phyloP scores from a whole-genome alignment of 2,888 invertebrate genomes.

The Caenorhabditis wallacei region DNA sequence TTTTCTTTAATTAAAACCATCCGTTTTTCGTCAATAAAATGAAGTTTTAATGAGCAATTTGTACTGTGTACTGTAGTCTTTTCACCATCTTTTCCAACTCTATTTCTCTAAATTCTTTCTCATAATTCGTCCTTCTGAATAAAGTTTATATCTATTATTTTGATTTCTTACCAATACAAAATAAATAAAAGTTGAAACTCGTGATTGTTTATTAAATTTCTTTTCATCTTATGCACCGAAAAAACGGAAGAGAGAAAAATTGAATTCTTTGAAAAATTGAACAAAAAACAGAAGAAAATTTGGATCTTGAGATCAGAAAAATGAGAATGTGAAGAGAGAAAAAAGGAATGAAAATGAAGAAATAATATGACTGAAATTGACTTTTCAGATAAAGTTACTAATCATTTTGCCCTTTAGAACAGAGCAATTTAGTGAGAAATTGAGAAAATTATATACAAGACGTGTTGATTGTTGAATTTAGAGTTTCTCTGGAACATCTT shows the following conservation, averaged over 20 bases:
- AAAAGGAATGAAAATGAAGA: neutral
- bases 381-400: constrained; percentile 59
- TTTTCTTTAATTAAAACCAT: constrained; percentile 1
- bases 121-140: neutral
- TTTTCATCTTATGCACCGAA: constrained; percentile 35
- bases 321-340: constrained; percentile 24
- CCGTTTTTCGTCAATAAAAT: constrained; percentile 22
- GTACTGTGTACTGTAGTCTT: neutral
- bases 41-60: constrained; percentile 5
- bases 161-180: neutral
- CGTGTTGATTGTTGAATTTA: constrained; percentile 7
- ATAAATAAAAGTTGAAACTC: neutral
- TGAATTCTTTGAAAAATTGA: constrained; percentile 11
- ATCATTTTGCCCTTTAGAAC: constrained; percentile 32
- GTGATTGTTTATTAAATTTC: constrained; percentile 20
- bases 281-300: constrained; percentile 29
- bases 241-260: constrained; percentile 21
- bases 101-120: neutral
- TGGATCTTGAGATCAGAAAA: constrained; percentile 30
- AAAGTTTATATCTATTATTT: neutral
- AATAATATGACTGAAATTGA: constrained; percentile 38
- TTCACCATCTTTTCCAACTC: no score
- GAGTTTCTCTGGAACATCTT: constrained; percentile 54
- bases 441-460: constrained; percentile 29
- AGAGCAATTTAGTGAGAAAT: constrained; percentile 37